phyloP scores from a whole-genome alignment of 2,797 vertebrate species.

The Molossus alvarezi region DNA sequence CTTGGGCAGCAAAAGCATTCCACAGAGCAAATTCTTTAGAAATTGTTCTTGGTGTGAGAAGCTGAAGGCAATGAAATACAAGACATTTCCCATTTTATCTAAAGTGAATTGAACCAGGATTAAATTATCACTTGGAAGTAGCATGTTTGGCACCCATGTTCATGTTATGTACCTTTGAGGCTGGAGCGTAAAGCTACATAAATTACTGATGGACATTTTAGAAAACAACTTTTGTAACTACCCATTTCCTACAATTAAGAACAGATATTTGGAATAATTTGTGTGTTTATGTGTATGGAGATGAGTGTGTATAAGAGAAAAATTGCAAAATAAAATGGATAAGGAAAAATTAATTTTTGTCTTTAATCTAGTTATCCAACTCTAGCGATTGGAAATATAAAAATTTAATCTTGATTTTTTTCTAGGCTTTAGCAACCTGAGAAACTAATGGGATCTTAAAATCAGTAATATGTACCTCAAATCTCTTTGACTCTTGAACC shows the following conservation, averaged over 20 bases:
- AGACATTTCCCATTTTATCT: slow-evolving; percentile 77
- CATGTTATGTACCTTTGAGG: background rate
- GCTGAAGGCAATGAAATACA: slow-evolving; percentile 63
- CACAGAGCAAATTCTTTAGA: slow-evolving; percentile 69
- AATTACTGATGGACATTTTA: slow-evolving; percentile 59
- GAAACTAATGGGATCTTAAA: background rate
- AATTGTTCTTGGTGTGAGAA: slow-evolving; percentile 73
- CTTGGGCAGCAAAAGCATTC: slow-evolving; percentile 73
- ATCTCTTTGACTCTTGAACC: background rate
- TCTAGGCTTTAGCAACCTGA: background rate
- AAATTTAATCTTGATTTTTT: slow-evolving; percentile 45
- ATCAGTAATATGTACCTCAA: background rate
- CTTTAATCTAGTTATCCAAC: background rate
- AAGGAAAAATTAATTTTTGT: background rate
- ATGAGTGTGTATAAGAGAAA: background rate
- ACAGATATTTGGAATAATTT: background rate
- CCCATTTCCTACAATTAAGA: background rate
- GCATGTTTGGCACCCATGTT: background rate
- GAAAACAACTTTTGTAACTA: slow-evolving; percentile 40
- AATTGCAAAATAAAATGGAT: slow-evolving; percentile 40
- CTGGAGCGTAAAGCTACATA: background rate
- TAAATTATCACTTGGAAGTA: slow-evolving; percentile 72
- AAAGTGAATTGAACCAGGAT: slow-evolving; percentile 75
- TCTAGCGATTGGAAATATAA: slow-evolving; percentile 14
- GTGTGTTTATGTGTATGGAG: background rate